Evolutionary conservation across 2,888 invertebrate species (phyloP), one percentile per base, ranked within the genome.

Genomic region (Actias luna): DNA sequence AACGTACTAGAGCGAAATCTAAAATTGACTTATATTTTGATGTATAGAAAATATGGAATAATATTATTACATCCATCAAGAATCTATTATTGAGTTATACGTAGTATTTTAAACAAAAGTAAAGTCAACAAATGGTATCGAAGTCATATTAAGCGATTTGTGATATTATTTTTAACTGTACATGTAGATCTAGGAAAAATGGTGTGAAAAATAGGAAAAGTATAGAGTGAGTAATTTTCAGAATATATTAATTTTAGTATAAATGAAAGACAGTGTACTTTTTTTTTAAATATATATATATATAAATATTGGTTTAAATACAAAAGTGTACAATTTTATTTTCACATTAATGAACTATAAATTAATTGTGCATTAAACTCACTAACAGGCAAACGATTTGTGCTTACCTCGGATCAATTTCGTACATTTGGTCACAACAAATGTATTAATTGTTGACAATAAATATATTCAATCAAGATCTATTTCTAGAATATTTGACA

Each of bases 301-400:
- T 33, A 7, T 33, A n/a, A n/a, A n/a, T n/a, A n/a, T n/a, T n/a
- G n/a, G 22, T 78, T 80, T 84, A 86, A 88, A 86, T 88, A 88
- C 85, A 86, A 87, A 88, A 85, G 85, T 87, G 85, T 88, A 88
- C 82, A 87, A 84, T 82, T 79, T 74, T 76, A n/a, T 79, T 22
- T 79, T 80, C 77, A 83, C 76, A 82, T 77, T 46, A 12, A 69
- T 66, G n/a, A n/a, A n/a, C n/a, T 71, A 75, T 79, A 82, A 66
- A 67, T 73, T 77, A 55, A 74, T 85, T 88, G 88, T 85, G 88
- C 88, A 83, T 78, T 64, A 69, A 69, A 67, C 68, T 74, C 63
- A 69, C 69, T 72, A 69, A 71, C 70, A 78, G 72, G 74, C 75
- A 76, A 75, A 74, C 66, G 63, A 65, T 79, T 83, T 82, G 82